These are phyloP conservation scores for Pteronotus mesoamericanus DNA, from an alignment of 2,797 vertebrate species.

Conservation along the genomic window DNA sequence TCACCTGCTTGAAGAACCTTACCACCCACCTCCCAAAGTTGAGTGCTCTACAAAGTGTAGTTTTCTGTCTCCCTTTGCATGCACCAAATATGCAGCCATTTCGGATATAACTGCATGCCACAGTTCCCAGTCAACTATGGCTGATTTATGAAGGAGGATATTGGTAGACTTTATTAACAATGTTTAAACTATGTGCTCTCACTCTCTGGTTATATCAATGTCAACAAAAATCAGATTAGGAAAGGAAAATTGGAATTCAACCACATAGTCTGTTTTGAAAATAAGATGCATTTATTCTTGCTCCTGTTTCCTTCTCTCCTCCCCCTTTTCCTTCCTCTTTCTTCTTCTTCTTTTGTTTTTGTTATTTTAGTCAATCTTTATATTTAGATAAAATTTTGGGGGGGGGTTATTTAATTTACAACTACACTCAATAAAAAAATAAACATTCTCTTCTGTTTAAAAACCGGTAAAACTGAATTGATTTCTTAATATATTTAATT, in stretches of 20 bases:
- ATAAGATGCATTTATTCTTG: neutral
- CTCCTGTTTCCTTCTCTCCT: neutral
- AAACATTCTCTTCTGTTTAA: neutral
- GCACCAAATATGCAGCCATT: neutral
- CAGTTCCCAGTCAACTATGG: neutral
- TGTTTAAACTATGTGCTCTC: neutral
- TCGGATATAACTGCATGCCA: neutral
- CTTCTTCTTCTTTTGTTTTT: neutral
- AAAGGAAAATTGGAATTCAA: neutral
- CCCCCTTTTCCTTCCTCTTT: neutral
- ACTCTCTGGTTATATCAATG: neutral
- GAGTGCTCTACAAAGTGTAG: neutral
- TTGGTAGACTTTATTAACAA: neutral
- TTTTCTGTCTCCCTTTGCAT: neutral
- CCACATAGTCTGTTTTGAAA: slow-evolving; percentile 4
- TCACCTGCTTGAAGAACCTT: neutral
- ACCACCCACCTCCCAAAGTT: neutral
- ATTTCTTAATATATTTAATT: neutral
- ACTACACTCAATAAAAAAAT: neutral
- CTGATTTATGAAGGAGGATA: neutral
- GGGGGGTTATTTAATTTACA: neutral
- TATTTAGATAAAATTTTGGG: neutral
- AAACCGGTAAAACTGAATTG: neutral
- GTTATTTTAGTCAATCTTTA: neutral
- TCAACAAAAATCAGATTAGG: neutral